phyloP scores from a whole-genome alignment of 1,140 invertebrate genomes.

The Drosophila triauraria region DNA sequence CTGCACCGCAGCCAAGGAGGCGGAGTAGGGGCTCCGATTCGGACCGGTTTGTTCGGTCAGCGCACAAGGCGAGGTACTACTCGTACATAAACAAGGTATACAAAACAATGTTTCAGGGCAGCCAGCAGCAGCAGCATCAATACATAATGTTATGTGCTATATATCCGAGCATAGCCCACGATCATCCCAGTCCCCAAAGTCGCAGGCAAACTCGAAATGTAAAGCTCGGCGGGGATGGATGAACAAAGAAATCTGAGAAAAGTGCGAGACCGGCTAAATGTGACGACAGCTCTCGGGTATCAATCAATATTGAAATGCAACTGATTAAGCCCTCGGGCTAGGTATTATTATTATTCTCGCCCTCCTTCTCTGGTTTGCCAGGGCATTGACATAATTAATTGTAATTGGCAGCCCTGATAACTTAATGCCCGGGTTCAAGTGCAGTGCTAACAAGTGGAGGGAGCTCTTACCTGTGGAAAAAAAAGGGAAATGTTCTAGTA shows the following conservation, averaged over 20 bases:
- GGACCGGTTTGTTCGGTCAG: conserved; percentile 66
- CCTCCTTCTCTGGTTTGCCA: conserved; percentile 10
- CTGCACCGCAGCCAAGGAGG: not conserved
- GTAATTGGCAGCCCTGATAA: conserved; percentile 33
- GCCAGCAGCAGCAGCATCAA: conserved; percentile 7
- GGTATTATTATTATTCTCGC: conserved; percentile 10
- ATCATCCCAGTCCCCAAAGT: conserved; percentile 15
- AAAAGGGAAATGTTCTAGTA: conserved; percentile 12
- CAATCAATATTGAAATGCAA: conserved; percentile 60
- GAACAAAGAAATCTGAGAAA: conserved; percentile 49
- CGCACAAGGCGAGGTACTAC: conserved; percentile 9
- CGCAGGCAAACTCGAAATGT: conserved; percentile 54
- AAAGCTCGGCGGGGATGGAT: conserved; percentile 1
- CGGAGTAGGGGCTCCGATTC: conserved; percentile 5
- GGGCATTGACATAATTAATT: conserved; percentile 57
- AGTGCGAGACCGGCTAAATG: conserved; percentile 32
- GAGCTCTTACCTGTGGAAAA: conserved; percentile 14
- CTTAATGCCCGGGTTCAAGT: conserved; percentile 33
- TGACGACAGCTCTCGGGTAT: conserved; percentile 25
- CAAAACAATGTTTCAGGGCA: conserved; percentile 52
- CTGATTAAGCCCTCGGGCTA: conserved; percentile 56
- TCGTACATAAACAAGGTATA: conserved; percentile 21
- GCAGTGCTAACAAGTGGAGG: conserved; percentile 16
- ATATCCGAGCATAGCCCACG: conserved; percentile 9
- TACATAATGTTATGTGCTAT: conserved; percentile 24